Percentiles rank a stretch among this genome's conserved stretches.
phyloP scores from a whole-genome alignment of 2,797 vertebrate species.

The Gallinago nigripennis region DNA sequence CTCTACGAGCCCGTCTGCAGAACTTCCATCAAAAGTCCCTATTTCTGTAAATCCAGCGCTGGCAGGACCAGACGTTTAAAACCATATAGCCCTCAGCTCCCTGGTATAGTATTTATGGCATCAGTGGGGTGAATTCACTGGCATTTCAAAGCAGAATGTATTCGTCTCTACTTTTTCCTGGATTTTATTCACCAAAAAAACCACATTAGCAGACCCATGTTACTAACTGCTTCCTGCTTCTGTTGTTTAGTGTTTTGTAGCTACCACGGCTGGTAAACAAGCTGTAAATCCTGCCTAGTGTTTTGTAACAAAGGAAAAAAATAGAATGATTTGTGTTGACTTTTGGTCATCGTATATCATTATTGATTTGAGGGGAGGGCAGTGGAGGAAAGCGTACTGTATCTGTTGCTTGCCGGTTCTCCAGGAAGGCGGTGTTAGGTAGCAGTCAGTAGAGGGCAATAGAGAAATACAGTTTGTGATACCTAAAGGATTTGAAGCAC shows the following conservation, averaged over 20 bases:
- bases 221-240: constrained; percentile 25
- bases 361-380: constrained; percentile 15
- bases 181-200: not conserved
- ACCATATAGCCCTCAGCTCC: not conserved
- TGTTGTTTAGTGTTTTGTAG: not conserved
- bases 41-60: not conserved
- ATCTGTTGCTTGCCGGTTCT: not conserved
- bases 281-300: not conserved
- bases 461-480: constrained; percentile 52
- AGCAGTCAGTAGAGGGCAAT: constrained; percentile 67
- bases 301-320: constrained; percentile 47
- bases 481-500: constrained; percentile 50
- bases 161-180: constrained; percentile 9
- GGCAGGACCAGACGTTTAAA: not conserved
- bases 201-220: not conserved
- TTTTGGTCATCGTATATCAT: constrained; percentile 6
- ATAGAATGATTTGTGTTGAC: constrained; percentile 36
- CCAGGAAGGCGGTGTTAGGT: not conserved
- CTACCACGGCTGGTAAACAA: not conserved
- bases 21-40: not conserved
- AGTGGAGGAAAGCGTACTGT: not conserved
- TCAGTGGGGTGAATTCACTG: not conserved
- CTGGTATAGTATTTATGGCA: not conserved
- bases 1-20: not conserved
- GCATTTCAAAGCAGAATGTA: not conserved